Base-by-base conservation (phyloP, 2,888 invertebrate genomes). In the Protonemura montana region DNA sequence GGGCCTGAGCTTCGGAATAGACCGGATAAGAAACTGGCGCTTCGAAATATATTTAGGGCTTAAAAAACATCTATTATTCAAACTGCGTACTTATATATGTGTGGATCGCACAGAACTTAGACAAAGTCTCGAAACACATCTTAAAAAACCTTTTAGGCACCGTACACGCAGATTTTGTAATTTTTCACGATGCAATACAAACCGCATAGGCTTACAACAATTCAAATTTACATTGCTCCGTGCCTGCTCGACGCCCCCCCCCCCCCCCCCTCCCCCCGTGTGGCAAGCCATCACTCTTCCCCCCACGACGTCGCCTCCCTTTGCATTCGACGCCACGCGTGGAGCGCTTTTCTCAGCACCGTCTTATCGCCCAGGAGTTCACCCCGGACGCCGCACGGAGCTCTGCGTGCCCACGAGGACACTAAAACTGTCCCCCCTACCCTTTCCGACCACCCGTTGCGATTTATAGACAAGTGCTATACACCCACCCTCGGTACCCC, bases 371-470 rank as follows among this genome's bases (percentile, higher is more conserved):
- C 21, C 59, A 35, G 35, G 35, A 35, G 59, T 10, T 59, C 1
- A 3, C 59, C 3, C 59, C 6, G 13, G 59, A 59, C 59, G 21
- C 59, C 16, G 16, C 16, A 59, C 1, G 16, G 59, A 10, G 59
- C 16, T 10, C 59, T 21, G 59, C 3, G 13, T 10, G 30, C 86
- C 78, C 86, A 78, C 16, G 85, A 59, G 86, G 85, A 29, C 85
- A 86, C 86, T 86, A 85, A 86, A 86, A 85, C 84, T 86, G 86
- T 86, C 86, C 81, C 81, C 81, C 80, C 26, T 25, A 35, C 35
- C 35, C 35, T 35, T 10, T 6, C 35, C 35, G 5, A 3, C 35
- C 35, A 3, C 35, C 35, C 35, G 35, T n/a, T 78, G 30, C 80
- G 86, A 86, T 86, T 86, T 86, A 86, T 86, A 86, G 86, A 28